phyloP scores from a whole-genome alignment of 2,888 invertebrate species.

The Hetaerina titia region DNA sequence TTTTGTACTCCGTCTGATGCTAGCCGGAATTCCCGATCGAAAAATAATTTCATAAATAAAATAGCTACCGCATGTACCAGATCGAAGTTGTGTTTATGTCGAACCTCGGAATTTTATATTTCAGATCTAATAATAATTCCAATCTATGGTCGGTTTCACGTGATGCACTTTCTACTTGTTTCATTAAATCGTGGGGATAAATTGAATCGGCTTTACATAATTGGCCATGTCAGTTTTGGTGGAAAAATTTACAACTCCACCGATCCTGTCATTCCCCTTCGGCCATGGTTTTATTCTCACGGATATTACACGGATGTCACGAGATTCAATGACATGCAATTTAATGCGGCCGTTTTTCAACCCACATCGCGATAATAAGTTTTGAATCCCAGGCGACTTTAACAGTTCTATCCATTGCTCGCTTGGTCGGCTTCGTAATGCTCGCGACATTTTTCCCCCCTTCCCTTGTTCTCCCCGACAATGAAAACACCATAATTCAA shows the following conservation, averaged over 20 bases:
- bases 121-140: not conserved
- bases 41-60: not conserved
- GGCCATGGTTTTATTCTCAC: not conserved
- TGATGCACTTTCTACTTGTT: not conserved
- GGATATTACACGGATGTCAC: not conserved
- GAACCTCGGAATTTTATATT: not conserved
- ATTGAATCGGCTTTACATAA: constrained; percentile 15
- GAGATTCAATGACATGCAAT: not conserved
- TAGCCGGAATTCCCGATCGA: not conserved
- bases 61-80: not conserved
- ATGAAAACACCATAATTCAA: not conserved
- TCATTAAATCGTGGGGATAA: not conserved
- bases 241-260: constrained; percentile 4
- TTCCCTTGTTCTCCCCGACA: not conserved
- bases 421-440: constrained; percentile 1
- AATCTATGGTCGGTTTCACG: not conserved
- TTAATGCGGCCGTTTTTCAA: constrained; percentile 22
- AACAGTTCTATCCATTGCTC: not conserved
- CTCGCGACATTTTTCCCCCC: not conserved
- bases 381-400: not conserved
- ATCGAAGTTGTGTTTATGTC: not conserved
- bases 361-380: not conserved
- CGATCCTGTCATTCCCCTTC: not conserved
- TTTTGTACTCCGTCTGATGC: not conserved
- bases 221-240: not conserved